Base-by-base conservation (phyloP, 2,888 invertebrate species). In the Drosophila robusta region DNA sequence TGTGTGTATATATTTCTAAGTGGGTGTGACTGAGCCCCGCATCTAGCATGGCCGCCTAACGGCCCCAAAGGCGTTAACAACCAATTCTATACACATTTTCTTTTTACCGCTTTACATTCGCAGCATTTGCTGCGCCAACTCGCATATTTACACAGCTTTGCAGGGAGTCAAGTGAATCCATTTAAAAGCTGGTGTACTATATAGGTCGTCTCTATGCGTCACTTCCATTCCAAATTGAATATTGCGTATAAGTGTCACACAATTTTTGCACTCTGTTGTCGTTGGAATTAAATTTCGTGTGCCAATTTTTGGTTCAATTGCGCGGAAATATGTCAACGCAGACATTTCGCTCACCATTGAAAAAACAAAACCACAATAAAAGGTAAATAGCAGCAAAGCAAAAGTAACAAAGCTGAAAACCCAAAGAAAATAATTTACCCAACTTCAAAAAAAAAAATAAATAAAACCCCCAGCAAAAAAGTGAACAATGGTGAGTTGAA, bases 241-340 rank as follows among this genome's bases (percentile, higher is more conserved):
- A 82, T 70, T 80, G 49, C 60, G 65, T 65, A 57, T 78, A 80
- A 71, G 64, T 81, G 85, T 69, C 81, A 58, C 50, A 52, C 54
- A 58, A 38, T 63, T 68, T 44, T 62, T 38, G 38, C 22, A 14
- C 24, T 41, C 29, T 6, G 16, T 41, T 72, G 45, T 66, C 56
- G 65, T 26, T 49, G 62, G 79, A 82, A 86, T 86, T 86, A 78
- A 86, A 88, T 80, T 83, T 83, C 75, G 51, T 73, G 66, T 65
- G 67, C 54, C 80, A 75, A 70, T 82, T 87, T 85, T 71, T 54
- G 39, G 64, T 47, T 69, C 86, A 88, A 88, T 83, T 88, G 89
- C 66, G 70, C 62, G 78, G 68, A 86, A 88, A 82, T 68, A 66
- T 75, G 88, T 78, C 75, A 77, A 50, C 46, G 58, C 61, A 68